Base-by-base conservation (phyloP, 2,797 vertebrate genomes). In the Cuculus canorus region DNA sequence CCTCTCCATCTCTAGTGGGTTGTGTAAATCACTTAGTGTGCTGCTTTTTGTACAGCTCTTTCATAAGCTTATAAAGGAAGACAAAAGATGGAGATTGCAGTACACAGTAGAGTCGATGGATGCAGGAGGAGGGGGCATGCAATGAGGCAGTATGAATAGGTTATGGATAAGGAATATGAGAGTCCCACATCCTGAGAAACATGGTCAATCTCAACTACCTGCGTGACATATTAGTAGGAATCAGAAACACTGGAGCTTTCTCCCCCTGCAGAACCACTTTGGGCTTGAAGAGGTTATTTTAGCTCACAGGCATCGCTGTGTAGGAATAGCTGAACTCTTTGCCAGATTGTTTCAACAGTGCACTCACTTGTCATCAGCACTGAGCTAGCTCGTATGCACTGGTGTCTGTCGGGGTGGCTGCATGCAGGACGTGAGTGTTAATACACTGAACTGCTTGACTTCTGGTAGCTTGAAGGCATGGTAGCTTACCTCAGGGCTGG, bases 1-100 rank as follows among this genome's bases (percentile, higher is more conserved):
- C 57, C 77, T 91, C 76, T 91, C 66, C 77, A 54, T 96, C 87
- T 91, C 80, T 72, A 54, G 77, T 96, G 94, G 87, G 85, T 88
- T 80, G n/a, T 94, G 88, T 95, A 95, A 95, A 92, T 95, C 82
- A 92, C 79, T 91, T 88, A 92, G 61, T 1, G 0, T 2, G 0
- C 77, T 88, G 88, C 80, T 93, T 86, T 47, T 60, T 71, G 23
- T 91, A 75, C 68, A 77, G 87, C 85, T 87, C 65, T 90, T 75
- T 78, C 69, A 7, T 61, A 75, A 86, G 41, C 10, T 0, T 28
- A 5, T n/a, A 48, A 83, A 73, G 59, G 77, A 88, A 82, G 79
- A 37, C 1, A 6, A 64, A 85, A 88, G 82, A 65, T 47, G 22
- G 50, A 75, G 50, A 69, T 88, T 92, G 71, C 53, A 39, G 77